Evolutionary conservation across 2,113 vertebrate genomes (phyloP).

Genomic region (Vombatus ursinus): DNA sequence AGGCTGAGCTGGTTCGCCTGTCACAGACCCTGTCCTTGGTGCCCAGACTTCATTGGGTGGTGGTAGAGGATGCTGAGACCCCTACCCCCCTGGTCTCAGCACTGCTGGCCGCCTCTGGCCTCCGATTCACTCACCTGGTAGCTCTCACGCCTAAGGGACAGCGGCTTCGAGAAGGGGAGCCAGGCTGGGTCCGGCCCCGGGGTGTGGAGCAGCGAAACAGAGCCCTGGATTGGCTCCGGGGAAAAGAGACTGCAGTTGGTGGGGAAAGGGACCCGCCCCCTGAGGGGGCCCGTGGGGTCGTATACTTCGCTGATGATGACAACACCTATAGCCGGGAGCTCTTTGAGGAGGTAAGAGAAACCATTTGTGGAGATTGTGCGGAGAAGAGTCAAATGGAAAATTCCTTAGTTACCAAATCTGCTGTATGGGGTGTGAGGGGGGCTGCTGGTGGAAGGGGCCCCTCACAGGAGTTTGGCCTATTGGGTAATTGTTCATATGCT

Average conservation of each 20-base stretch:
- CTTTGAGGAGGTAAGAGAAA: constrained; percentile 92
- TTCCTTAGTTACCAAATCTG: not conserved
- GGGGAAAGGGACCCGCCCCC: constrained; percentile 77
- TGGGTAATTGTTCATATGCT: not conserved
- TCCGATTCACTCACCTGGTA: constrained; percentile 94
- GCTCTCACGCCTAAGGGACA: constrained; percentile 89
- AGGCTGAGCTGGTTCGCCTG: constrained; percentile 94
- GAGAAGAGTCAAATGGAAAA: not conserved
- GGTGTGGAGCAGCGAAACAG: constrained; percentile 95
- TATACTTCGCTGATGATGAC: constrained; percentile 98
- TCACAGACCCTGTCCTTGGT: constrained; percentile 95
- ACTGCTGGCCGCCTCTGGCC: constrained; percentile 88
- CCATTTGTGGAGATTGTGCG: not conserved
- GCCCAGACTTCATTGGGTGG: constrained; percentile 94
- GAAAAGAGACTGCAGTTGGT: constrained; percentile 58
- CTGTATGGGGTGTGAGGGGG: not conserved
- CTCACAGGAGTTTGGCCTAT: not conserved
- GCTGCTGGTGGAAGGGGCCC: not conserved
- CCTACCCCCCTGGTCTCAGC: constrained; percentile 88
- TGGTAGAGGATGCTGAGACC: constrained; percentile 92
- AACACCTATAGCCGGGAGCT: constrained; percentile 97
- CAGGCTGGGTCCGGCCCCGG: constrained; percentile 87
- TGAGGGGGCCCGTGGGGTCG: constrained; percentile 82
- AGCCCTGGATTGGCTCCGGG: constrained; percentile 92
- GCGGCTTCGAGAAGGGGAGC: constrained; percentile 85